Base-by-base conservation (phyloP, 1,140 invertebrate genomes). In the Eumeta japonica region DNA sequence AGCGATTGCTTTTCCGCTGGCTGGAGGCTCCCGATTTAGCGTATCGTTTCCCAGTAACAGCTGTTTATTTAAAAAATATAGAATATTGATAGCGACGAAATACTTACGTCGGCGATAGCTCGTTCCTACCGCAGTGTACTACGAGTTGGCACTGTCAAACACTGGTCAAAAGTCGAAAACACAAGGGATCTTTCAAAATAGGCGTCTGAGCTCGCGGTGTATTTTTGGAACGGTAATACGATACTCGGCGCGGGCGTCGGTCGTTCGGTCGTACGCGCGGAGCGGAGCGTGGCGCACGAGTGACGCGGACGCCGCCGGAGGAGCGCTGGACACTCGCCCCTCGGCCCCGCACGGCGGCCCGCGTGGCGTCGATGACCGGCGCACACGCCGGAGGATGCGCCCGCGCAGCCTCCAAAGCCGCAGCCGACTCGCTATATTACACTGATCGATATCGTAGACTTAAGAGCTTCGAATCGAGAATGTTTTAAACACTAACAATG, bases 151-250 rank as follows among this genome's bases (percentile, higher is more conserved):
- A 73, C 68, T 73, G 61, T 70, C 65, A 73, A 73, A 70, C 68
- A 73, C 65, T 66, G 65, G 67, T 64, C 58, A 70, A 70, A 66
- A n/a, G n/a, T n/a, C n/a, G n/a, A n/a, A n/a, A n/a, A 72, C 65
- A 72, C 61, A 64, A 51, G 58, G 56, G 55, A 61, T 50, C 51
- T 72, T 64, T 65, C 63, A 57, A 67, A 72, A 72, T 71, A 67
- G 67, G 67, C 64, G 67, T 62, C 62, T 62, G 62, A 58, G 64
- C 59, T 66, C 62, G 61, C 62, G 58, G 50, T 56, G 50, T 72
- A 75, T 72, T 63, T 75, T 64, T 75, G 71, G 71, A 68, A 59
- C 58, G 58, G 71, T 75, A 75, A 75, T 68, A 65, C 70, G 67
- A 72, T 64, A 68, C 66, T 64, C 57, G 58, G 52, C 56, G 53